Percentiles rank a stretch among this genome's conserved stretches.
Evolutionary conservation across 2,113 vertebrate genomes (phyloP).

Genomic region (Podiceps cristatus): DNA sequence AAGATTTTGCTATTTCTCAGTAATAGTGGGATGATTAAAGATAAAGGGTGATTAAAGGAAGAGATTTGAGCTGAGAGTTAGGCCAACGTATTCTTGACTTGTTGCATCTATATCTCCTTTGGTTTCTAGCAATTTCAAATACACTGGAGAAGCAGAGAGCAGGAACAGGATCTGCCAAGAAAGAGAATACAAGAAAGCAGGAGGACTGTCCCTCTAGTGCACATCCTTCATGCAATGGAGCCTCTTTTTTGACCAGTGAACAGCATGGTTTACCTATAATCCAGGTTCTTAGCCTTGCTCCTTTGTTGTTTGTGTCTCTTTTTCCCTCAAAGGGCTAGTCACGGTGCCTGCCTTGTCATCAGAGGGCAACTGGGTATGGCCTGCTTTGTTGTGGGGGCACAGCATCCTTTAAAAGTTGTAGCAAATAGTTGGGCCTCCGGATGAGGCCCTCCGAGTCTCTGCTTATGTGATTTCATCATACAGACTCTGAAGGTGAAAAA

Average conservation of each 20-base stretch:
- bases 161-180: neutral
- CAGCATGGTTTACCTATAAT: neutral
- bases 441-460: neutral
- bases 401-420: neutral
- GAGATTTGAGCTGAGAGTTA: neutral
- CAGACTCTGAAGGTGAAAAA: neutral
- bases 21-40: neutral
- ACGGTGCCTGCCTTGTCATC: neutral
- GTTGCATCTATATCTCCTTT: neutral
- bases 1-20: neutral
- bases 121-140: neutral
- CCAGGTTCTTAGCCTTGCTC: neutral
- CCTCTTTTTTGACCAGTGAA: neutral
- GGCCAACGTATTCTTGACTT: neutral
- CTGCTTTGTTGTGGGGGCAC: rapidly evolving
- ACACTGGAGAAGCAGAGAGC: neutral
- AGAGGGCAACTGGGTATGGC: neutral
- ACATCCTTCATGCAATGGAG: neutral
- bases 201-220: neutral
- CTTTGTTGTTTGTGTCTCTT: neutral
- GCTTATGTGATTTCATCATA: neutral
- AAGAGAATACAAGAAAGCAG: neutral
- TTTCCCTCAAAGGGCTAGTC: neutral
- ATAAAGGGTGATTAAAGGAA: neutral
- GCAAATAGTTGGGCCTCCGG: neutral